Conservation (phyloP, 2,113 vertebrate species). For the Heteronetta atricapilla region DNA sequence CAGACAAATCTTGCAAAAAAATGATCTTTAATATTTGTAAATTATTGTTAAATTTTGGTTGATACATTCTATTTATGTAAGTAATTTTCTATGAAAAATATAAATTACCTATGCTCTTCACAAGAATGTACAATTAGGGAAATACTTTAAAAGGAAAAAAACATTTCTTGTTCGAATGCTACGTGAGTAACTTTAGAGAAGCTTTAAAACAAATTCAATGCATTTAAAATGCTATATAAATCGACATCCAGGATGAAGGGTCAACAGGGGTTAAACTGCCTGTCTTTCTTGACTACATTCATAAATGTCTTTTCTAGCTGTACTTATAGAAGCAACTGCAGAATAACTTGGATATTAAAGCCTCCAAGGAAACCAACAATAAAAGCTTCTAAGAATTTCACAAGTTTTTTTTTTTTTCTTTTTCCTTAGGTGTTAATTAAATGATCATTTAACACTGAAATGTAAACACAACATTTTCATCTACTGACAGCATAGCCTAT, state of each 20-base stretch:
- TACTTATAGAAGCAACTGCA: slow-evolving; percentile 70
- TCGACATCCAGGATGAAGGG: slow-evolving; percentile 67
- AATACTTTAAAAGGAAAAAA: background rate
- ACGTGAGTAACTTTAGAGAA: background rate
- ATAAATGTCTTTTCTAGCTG: slow-evolving; percentile 75
- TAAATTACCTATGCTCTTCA: background rate
- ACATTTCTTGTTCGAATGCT: background rate
- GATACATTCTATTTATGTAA: background rate
- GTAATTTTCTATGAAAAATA: background rate
- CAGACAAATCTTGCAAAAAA: background rate
- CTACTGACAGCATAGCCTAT: slow-evolving; percentile 82
- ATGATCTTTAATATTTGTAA: background rate
- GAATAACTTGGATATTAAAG: slow-evolving; percentile 79
- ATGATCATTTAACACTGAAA: slow-evolving; percentile 86
- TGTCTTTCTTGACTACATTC: slow-evolving; percentile 76
- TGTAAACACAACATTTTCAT: slow-evolving; percentile 84
- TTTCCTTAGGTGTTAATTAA: slow-evolving; percentile 85
- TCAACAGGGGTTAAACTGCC: slow-evolving; percentile 79
- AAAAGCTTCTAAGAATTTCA: slow-evolving; percentile 82
- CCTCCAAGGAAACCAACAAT: slow-evolving; percentile 81
- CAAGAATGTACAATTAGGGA: background rate
- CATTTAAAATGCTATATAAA: slow-evolving; percentile 72
- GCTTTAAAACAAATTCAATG: slow-evolving; percentile 18
- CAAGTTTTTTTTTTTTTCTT: slow-evolving; percentile 51
- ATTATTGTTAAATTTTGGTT: background rate